phyloP scores from a whole-genome alignment of 2,888 invertebrate genomes.

The Euzophera pinguis region DNA sequence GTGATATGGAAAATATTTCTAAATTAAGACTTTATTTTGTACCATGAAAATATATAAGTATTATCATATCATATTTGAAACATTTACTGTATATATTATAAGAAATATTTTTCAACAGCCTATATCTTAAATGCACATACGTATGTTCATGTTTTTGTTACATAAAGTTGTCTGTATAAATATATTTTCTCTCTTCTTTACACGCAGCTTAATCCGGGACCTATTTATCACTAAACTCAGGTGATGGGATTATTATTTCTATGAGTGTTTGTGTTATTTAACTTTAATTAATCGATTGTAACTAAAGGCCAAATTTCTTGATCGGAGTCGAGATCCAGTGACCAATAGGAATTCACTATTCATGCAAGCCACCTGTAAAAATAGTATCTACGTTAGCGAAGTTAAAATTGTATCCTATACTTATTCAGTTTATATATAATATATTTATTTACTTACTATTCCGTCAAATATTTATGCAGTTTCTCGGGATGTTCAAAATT shows the following conservation, averaged over 20 bases:
- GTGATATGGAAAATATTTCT: slow-evolving; percentile 2
- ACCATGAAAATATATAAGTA: too few relatives aligned
- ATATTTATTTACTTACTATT: too few relatives aligned
- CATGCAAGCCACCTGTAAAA: too few relatives aligned
- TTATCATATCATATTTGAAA: too few relatives aligned
- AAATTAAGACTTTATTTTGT: background rate
- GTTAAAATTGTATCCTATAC: too few relatives aligned
- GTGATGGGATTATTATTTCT: slow-evolving; percentile 74
- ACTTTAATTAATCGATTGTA: background rate
- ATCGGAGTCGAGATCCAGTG: too few relatives aligned
- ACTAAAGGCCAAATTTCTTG: background rate
- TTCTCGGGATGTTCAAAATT: too few relatives aligned
- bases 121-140: slow-evolving; percentile 13
- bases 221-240: slow-evolving; percentile 79
- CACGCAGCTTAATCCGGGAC: slow-evolving; percentile 81
- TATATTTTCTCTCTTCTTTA: slow-evolving; percentile 75
- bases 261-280: slow-evolving; percentile 44
- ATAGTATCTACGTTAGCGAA: too few relatives aligned
- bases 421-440: too few relatives aligned
- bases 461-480: too few relatives aligned
- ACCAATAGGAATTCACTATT: too few relatives aligned
- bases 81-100: too few relatives aligned
- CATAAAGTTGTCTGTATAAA: slow-evolving; percentile 53
- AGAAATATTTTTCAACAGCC: slow-evolving; percentile 7
- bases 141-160: slow-evolving; percentile 27